A percentile compares a stretch with the other conserved stretches of the same genome.
phyloP scores from a whole-genome alignment of 2,888 invertebrate genomes.

The Parelbella ahira region DNA sequence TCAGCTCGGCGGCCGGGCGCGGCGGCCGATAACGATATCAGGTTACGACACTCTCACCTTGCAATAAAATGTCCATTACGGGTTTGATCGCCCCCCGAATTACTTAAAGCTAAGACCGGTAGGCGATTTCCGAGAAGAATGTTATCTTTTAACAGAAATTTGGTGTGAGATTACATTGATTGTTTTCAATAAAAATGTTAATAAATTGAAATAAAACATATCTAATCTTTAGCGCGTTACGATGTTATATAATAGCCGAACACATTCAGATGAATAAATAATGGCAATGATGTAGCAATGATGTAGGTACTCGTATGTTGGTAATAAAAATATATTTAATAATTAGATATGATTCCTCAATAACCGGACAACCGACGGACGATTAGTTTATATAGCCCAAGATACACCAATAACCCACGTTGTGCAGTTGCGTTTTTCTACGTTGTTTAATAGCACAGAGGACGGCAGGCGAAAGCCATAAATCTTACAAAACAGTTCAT shows the following conservation, averaged over 20 bases:
- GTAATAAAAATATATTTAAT: too few species aligned
- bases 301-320: too few species aligned
- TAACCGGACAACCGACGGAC: too few species aligned
- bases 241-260: too few species aligned
- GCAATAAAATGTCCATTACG: constrained; percentile 25
- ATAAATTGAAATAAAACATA: constrained; percentile 1
- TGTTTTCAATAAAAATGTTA: constrained; percentile 7
- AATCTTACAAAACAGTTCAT: constrained; percentile 15
- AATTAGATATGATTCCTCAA: too few species aligned
- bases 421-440: constrained; percentile 1
- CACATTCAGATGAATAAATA: too few species aligned
- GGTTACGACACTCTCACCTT: constrained; percentile 16
- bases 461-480: not conserved
- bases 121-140: constrained; percentile 20
- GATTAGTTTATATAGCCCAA: too few species aligned
- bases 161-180: constrained; percentile 17
- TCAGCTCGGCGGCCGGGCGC: constrained; percentile 4
- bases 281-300: too few species aligned
- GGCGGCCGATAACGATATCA: constrained; percentile 18
- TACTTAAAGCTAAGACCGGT: constrained; percentile 19
- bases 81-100: constrained; percentile 19
- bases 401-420: too few species aligned
- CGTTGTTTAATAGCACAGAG: not conserved
- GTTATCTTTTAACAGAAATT: constrained; percentile 21
- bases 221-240: not conserved